Percentiles rank a stretch among this genome's conserved stretches.
These are phyloP conservation scores for Panthera tigris DNA, from an alignment of 2,113 vertebrate species.

Conservation along the genomic window DNA sequence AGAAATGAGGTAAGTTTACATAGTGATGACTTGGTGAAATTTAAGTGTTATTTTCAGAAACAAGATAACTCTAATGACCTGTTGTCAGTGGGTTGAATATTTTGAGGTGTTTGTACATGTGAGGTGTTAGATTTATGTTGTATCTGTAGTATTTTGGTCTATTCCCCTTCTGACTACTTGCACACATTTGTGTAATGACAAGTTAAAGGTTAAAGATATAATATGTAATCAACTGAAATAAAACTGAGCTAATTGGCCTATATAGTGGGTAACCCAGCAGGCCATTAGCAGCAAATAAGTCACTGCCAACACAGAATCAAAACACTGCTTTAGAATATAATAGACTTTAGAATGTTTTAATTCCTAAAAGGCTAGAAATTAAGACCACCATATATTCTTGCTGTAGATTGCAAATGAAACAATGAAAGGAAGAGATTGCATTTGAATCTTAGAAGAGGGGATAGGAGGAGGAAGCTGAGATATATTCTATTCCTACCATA, in stretches of 20 bases:
- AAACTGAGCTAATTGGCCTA: constrained; percentile 1
- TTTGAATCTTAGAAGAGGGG: neutral
- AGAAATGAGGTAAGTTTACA: constrained; percentile 89
- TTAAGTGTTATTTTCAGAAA: neutral
- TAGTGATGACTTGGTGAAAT: neutral
- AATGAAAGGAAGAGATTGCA: neutral
- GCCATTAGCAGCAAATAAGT: neutral
- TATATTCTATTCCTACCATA: neutral
- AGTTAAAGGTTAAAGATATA: constrained; percentile 41
- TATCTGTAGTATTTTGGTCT: neutral
- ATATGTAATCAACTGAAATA: neutral
- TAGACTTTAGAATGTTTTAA: neutral
- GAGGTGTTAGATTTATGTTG: neutral
- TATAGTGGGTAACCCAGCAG: neutral
- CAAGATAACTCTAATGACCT: neutral
- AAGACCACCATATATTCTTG: neutral
- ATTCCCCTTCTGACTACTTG: constrained; percentile 3
- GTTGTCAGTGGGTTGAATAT: neutral
- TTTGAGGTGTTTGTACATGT: constrained; percentile 1
- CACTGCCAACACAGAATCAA: neutral
- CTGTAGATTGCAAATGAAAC: neutral
- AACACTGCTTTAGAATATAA: neutral
- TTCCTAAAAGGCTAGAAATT: neutral
- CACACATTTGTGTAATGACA: neutral
- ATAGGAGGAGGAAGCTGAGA: neutral